Conservation (phyloP, 1,140 invertebrate genomes). For the Homarus americanus region DNA sequence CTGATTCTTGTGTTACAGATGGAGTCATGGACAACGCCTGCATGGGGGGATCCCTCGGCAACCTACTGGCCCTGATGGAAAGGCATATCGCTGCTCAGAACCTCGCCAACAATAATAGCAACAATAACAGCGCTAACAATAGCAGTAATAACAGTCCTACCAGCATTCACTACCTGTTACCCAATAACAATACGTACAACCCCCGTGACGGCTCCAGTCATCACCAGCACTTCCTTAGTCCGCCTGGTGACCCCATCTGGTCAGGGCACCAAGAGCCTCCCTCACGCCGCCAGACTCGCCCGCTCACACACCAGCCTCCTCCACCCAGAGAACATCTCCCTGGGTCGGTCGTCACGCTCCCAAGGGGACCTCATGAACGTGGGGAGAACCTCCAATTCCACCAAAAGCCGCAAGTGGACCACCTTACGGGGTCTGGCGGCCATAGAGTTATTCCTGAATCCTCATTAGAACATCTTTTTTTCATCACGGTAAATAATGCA, state of each 20-base stretch:
- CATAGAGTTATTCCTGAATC: too few relatives aligned
- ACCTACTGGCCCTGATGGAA: conserved; percentile 34
- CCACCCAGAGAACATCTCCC: background rate
- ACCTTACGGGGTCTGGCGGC: conserved; percentile 29
- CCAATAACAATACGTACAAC: conserved; percentile 11
- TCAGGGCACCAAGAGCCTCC: background rate
- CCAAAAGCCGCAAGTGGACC: conserved; percentile 26
- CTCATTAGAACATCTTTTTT: too few relatives aligned
- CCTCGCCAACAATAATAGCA: conserved; percentile 25
- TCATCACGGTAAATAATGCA: too few relatives aligned
- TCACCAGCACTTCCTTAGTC: background rate
- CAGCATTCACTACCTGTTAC: background rate
- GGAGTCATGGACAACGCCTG: background rate
- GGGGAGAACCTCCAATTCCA: background rate
- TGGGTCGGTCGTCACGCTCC: conserved; percentile 17
- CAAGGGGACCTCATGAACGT: conserved; percentile 25
- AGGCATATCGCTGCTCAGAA: conserved; percentile 18
- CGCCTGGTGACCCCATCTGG: background rate
- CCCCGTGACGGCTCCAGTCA: too few relatives aligned
- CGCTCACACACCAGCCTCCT: conserved; percentile 28
- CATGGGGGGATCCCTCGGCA: conserved; percentile 31
- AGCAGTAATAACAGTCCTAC: background rate
- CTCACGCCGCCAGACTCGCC: background rate
- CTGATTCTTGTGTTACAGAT: background rate
- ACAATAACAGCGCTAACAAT: background rate